These are phyloP conservation scores for Agrenia bidenticulata DNA, from an alignment of 2,888 invertebrate genomes.

Conservation along the genomic window DNA sequence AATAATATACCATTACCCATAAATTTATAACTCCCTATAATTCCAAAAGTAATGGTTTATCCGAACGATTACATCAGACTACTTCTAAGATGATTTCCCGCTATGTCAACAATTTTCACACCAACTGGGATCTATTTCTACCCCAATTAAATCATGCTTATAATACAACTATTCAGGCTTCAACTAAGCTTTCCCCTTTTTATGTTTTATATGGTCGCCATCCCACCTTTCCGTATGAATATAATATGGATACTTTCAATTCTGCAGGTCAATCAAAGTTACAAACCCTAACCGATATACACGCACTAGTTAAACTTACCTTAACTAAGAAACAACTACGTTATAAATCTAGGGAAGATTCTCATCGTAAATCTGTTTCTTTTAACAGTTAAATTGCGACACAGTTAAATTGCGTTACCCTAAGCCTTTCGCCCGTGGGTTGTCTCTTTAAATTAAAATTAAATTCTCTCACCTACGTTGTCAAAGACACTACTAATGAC, in stretches of 20 bases:
- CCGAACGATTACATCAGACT: constrained; percentile 52
- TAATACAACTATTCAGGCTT: constrained; percentile 26
- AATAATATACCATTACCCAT: constrained; percentile 23
- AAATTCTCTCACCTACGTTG: no score
- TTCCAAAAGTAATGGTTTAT: constrained; percentile 48
- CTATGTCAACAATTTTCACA: constrained; percentile 47
- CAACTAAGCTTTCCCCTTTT: constrained; percentile 20
- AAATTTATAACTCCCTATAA: constrained; percentile 39
- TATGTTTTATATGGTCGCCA: constrained; percentile 9
- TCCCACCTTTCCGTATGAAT: background rate
- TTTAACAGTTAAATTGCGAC: background rate
- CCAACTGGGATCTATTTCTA: constrained; percentile 52
- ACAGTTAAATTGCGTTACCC: background rate
- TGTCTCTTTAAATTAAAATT: background rate
- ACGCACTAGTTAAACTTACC: no score
- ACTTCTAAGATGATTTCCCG: constrained; percentile 43
- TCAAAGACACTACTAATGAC: no score
- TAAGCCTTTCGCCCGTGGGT: background rate
- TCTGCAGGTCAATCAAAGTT: no score
- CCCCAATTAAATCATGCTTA: constrained; percentile 48
- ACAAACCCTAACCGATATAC: no score
- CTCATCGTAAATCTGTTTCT: no score
- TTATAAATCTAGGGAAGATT: no score
- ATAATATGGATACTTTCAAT: no score
- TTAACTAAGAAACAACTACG: no score